Percentiles rank a stretch among this genome's conserved stretches.
phyloP scores from a whole-genome alignment of 2,113 vertebrate species.

The Malurus alboscapulatus region DNA sequence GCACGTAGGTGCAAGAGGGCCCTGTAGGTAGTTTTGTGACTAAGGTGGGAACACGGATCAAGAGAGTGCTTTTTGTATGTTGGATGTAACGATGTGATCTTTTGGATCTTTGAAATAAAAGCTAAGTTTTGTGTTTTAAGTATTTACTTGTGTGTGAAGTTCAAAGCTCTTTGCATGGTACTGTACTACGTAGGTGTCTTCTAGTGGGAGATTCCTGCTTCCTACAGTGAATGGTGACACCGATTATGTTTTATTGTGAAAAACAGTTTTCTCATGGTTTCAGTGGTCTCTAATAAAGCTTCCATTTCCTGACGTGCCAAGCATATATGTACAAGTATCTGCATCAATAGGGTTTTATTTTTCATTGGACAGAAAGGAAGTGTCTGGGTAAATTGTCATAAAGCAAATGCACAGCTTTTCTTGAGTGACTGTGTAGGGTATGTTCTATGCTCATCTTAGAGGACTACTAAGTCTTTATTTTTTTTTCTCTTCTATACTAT shows the following conservation, averaged over 20 bases:
- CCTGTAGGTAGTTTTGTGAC: background rate
- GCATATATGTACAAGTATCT: background rate
- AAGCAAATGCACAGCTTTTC: background rate
- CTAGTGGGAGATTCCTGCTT: background rate
- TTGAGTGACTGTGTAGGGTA: fast-evolving
- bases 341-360: background rate
- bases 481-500: background rate
- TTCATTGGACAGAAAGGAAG: background rate
- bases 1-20: fast-evolving
- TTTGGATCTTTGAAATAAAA: background rate
- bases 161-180: background rate
- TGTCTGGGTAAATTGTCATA: background rate
- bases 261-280: background rate
- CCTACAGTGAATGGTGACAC: background rate
- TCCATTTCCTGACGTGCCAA: background rate
- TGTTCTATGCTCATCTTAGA: background rate
- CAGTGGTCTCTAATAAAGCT: background rate
- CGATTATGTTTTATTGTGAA: background rate
- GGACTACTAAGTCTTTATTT: background rate
- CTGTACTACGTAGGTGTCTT: background rate
- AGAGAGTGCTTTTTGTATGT: background rate
- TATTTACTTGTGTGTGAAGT: fast-evolving
- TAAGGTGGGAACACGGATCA: background rate
- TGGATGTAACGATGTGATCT: fast-evolving
- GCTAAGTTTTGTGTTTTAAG: background rate